Evolutionary conservation across 1,140 invertebrate species (phyloP), one percentile per base, ranked within the genome.

Genomic region (Onthophagus taurus): DNA sequence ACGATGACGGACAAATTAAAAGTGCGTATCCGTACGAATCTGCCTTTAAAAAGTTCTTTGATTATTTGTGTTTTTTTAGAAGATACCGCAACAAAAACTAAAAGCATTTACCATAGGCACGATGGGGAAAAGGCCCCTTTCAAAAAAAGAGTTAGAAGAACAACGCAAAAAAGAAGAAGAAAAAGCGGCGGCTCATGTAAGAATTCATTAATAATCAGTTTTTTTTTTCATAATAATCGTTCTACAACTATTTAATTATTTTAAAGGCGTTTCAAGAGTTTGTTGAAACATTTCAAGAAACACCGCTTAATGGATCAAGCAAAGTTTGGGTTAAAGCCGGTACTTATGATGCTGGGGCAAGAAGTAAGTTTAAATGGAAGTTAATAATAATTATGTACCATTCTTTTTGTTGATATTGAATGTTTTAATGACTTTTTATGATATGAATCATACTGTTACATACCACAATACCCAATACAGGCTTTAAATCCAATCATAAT

Each of bases 241-340:
- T 34, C 37, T 48, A 24, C 13, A 38, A 39, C 9, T 4, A n/a
- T 26, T 31, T n/a, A 19, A 31, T 30, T 44, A 44, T 42, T 47
- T 63, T 67, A 24, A 48, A 90, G 77, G 91, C 86, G 4, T 96
- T 94, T 69, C 84, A 96, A 75, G 92, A 97, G 66, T 97, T 97
- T 78, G 88, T 97, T 14, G 90, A 91, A 44, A 93, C 91, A 9
- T 98, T 98, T 71, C 89, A 95, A 76, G 89, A 96, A 48, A 76
- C 80, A 5, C 81, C 85, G 2, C 68, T 72, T 18, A 81, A 75
- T 59, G 85, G 85, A 58, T 71, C 74, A 4, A 83, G 78, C 16
- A 96, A 96, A 72, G 81, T 94, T 42, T 98, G 94, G 90, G 86
- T 98, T 0, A 95, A 96, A 67, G 94, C 92, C 34, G 91, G 90